phyloP scores from a whole-genome alignment of 2,888 invertebrate species.

The Scaeva pyrastri region DNA sequence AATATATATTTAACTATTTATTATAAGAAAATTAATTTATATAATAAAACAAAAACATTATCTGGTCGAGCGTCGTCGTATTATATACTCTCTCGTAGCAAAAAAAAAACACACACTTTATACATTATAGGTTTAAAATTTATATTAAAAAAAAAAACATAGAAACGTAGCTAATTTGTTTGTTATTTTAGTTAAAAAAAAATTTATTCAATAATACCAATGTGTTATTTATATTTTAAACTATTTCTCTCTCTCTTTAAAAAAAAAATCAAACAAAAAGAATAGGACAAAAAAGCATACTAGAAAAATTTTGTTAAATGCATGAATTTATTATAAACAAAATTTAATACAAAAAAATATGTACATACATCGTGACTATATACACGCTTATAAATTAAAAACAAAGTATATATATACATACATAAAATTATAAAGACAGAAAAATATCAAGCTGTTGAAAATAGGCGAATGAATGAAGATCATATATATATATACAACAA shows the following conservation, averaged over 20 bases:
- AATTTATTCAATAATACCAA: constrained; percentile 49
- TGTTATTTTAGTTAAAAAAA: constrained; percentile 48
- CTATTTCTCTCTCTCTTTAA: constrained; percentile 51
- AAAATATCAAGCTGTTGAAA: constrained; percentile 72
- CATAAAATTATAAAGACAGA: constrained; percentile 21
- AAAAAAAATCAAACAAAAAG: constrained; percentile 40
- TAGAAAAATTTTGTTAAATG: constrained; percentile 71
- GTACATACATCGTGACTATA: constrained; percentile 74
- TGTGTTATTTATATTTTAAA: constrained; percentile 57
- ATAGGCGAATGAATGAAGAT: constrained; percentile 71
- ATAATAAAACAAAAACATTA: constrained; percentile 46
- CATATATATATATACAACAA: constrained; percentile 73
- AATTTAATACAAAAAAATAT: constrained; percentile 48
- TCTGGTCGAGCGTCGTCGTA: constrained; percentile 72
- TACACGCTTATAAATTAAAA: constrained; percentile 67
- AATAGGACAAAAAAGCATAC: constrained; percentile 41
- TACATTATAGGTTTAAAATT: constrained; percentile 45
- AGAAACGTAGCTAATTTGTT: constrained; percentile 64
- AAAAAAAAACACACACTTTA: constrained; percentile 41
- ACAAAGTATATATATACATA: constrained; percentile 39
- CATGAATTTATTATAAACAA: constrained; percentile 73
- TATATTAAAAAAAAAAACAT: constrained; percentile 9
- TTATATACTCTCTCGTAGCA: constrained; percentile 74
- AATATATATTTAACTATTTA: constrained; percentile 76
- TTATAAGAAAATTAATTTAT: constrained; percentile 69